Conservation (phyloP, 23 tunicate species). For the Trididemnum nubilum region DNA sequence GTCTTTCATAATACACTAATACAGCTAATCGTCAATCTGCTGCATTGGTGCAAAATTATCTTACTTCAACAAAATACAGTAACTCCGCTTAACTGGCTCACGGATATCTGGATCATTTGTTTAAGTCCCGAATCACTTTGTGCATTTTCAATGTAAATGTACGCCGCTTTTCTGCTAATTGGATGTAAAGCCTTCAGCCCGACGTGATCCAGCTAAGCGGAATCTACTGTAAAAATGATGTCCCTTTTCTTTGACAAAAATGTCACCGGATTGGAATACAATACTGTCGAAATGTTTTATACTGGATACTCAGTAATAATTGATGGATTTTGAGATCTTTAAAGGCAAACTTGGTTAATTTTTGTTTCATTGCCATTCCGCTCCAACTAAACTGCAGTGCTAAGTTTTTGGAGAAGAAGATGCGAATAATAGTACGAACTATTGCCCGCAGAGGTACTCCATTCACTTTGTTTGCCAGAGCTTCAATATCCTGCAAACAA, state of each 20-base stretch:
- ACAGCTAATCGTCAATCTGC: neutral
- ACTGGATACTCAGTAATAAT: neutral
- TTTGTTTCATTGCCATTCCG: too few species aligned
- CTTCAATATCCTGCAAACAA: neutral
- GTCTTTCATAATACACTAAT: neutral
- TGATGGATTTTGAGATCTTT: neutral
- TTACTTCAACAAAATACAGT: too few species aligned
- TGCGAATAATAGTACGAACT: too few species aligned
- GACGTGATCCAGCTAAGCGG: too few species aligned
- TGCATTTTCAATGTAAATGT: too few species aligned
- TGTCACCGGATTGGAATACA: neutral
- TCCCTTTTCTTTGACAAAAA: neutral
- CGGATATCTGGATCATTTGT: neutral
- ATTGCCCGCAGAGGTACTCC: neutral
- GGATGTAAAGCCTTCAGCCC: too few species aligned
- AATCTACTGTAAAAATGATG: neutral
- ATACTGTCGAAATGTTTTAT: neutral
- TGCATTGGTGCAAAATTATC: neutral
- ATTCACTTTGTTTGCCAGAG: neutral
- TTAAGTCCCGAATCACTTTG: neutral
- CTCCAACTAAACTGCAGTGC: slow-evolving; percentile 1
- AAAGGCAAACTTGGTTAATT: too few species aligned
- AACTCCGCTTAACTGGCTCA: too few species aligned
- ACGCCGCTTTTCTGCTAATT: too few species aligned
- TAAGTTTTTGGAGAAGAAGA: neutral